Evolutionary conservation across 2,888 invertebrate genomes (phyloP).

Genomic region (Cryptosula pallasiana): DNA sequence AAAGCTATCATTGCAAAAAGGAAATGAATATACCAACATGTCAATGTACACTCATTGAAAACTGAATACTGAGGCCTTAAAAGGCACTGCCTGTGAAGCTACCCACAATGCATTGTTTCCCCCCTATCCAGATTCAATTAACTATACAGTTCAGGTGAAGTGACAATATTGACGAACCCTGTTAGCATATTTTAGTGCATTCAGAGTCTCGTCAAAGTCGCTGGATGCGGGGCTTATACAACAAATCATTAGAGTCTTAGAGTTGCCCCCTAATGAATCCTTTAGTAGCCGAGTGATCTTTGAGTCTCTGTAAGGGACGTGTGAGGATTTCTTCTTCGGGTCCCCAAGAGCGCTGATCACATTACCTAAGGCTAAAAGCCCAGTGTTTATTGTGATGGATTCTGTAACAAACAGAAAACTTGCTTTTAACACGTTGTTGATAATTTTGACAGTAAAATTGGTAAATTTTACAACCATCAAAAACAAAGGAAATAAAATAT

Average conservation of each 20-base stretch:
- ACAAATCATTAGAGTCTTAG: constrained; percentile 53
- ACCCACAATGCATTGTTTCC: too few relatives aligned
- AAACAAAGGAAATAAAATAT: too few relatives aligned
- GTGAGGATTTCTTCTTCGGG: constrained; percentile 46
- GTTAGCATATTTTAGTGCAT: constrained; percentile 53
- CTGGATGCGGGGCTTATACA: constrained; percentile 51
- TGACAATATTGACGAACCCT: constrained; percentile 38
- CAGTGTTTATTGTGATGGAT: constrained; percentile 54
- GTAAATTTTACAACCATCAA: too few relatives aligned
- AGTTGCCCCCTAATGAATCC: constrained; percentile 54
- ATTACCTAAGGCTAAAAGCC: constrained; percentile 52
- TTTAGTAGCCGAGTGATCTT: constrained; percentile 52
- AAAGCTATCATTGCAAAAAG: too few relatives aligned
- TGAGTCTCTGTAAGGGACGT: constrained; percentile 53
- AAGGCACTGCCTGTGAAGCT: too few relatives aligned
- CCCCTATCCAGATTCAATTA: background rate
- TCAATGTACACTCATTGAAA: too few relatives aligned
- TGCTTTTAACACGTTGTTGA: too few relatives aligned
- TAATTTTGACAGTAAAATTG: too few relatives aligned
- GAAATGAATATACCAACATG: too few relatives aligned
- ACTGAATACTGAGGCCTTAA: too few relatives aligned
- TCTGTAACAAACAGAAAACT: constrained; percentile 45
- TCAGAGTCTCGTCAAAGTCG: constrained; percentile 53
- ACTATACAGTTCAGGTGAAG: background rate
- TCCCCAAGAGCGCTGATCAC: constrained; percentile 53